Base-by-base conservation (phyloP, 2,888 invertebrate species). In the Fragum whitleyi region DNA sequence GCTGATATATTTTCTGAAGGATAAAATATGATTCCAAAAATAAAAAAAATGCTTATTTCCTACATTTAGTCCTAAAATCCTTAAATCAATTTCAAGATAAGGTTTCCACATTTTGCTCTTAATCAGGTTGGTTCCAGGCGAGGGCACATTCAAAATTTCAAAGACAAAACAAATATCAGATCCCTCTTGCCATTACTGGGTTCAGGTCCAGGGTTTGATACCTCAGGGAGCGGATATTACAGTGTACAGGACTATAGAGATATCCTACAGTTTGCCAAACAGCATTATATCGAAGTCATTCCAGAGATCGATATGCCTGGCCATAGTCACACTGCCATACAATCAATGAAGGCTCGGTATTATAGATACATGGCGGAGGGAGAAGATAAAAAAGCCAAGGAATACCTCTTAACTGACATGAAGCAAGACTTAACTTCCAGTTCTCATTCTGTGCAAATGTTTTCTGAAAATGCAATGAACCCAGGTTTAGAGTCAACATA, bases 221-320 rank as follows among this genome's bases (percentile, higher is more conserved):
- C 85, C 9, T 88, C 89, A 2, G 93, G 92, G 0, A 87, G 89
- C 6, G 92, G 92, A 0, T 90, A 81, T 85, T 90, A 88, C 77
- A 86, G 86, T 29, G 86, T 90, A 2, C 79, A 88, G 16, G 91
- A 91, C 16, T 92, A 91, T 79, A 71, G 80, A 28, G 92, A 92
- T 74, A 91, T 92, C 9, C 83, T 92, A 7, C 77, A 57, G 14
- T 91, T 83, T 74, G 92, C 92, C 39, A 84, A 82, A 32, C 79
- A 77, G 11, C 87, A 89, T 7, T 89, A 91, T 79, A 91, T 92
- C 36, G 91, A 92, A 73, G 90, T 92, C n/a, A 92, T 92, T 79
- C 92, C 92, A 29, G 92, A 92, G 68, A 89, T 92, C 26, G 92
- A 92, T 75, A 89, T 92, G 90, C 92, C 92, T 1, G 92, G 92